Evolutionary conservation across 35 echinoderm and acorn worm genomes (phyloP).

Genomic region (Apostichopus parvimensis): DNA sequence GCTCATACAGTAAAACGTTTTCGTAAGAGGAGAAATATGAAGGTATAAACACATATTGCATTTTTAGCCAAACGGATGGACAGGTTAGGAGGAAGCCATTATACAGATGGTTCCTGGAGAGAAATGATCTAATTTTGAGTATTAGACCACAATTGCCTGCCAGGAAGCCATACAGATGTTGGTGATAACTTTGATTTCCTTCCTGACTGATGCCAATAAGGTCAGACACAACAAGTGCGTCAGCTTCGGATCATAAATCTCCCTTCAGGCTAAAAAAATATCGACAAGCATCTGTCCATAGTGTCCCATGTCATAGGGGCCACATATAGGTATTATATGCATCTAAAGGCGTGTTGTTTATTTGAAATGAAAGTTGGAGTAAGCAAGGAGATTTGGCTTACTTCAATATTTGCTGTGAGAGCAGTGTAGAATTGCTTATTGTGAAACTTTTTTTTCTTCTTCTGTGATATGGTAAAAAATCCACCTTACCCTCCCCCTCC

Average conservation of each 20-base stretch:
- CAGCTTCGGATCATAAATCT: conserved; percentile 1
- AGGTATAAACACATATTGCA: not conserved
- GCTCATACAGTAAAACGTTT: too few species aligned
- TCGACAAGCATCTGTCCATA: not conserved
- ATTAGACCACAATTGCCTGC: conserved; percentile 38
- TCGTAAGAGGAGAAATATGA: too few species aligned
- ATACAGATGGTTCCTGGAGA: conserved; percentile 50
- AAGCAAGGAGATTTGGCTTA: not conserved
- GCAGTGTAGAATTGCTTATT: not conserved
- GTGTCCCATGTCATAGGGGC: conserved; percentile 39
- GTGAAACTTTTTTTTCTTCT: too few species aligned
- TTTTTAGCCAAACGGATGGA: not conserved
- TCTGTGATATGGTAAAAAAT: too few species aligned
- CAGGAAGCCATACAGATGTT: conserved; percentile 50
- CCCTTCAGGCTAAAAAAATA: not conserved
- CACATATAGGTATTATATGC: not conserved
- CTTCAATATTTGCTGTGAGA: not conserved
- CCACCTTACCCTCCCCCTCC: too few species aligned
- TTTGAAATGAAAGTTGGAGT: not conserved
- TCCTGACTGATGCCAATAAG: conserved; percentile 29
- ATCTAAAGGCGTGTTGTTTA: not conserved
- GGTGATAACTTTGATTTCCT: conserved; percentile 44
- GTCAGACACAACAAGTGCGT: conserved; percentile 48
- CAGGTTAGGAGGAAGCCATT: conserved; percentile 22
- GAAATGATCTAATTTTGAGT: conserved; percentile 50